Percentiles rank a stretch among this genome's conserved stretches.
Evolutionary conservation across 2,888 invertebrate genomes (phyloP).

Genomic region (Aelia acuminata): DNA sequence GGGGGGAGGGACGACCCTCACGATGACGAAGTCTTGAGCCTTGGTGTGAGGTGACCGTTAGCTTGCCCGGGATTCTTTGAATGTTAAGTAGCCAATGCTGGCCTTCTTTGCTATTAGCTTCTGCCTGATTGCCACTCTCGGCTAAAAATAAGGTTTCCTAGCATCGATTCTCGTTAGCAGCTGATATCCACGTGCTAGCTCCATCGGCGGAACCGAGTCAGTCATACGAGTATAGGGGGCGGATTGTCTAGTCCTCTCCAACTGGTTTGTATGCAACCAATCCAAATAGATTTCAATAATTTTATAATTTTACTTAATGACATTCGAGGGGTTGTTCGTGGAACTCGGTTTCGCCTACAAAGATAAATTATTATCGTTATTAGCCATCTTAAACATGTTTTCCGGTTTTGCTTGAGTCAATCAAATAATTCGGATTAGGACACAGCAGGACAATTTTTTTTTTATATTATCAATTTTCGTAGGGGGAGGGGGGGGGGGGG

Average conservation of each 20-base stretch:
- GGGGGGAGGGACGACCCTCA: background rate
- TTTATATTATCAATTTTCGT: too few relatives aligned
- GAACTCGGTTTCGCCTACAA: too few relatives aligned
- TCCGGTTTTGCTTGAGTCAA: too few relatives aligned
- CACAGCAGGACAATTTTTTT: too few relatives aligned
- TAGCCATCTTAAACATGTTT: too few relatives aligned
- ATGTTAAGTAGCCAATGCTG: conserved; percentile 7
- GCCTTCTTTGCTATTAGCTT: conserved; percentile 1
- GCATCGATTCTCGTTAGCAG: background rate
- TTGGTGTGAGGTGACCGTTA: conserved; percentile 12
- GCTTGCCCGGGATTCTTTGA: conserved; percentile 28
- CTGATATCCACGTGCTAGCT: background rate
- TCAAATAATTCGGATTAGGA: too few relatives aligned
- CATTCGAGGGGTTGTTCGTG: too few relatives aligned
- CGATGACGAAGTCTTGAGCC: background rate
- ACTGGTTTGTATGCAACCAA: background rate
- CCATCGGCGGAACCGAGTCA: background rate
- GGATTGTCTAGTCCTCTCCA: background rate
- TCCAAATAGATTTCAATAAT: too few relatives aligned
- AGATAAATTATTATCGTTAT: too few relatives aligned
- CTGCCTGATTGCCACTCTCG: conserved; percentile 3
- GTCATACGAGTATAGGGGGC: background rate
- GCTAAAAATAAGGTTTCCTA: background rate
- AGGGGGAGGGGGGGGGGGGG: too few relatives aligned
- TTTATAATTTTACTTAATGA: too few relatives aligned